phyloP scores from a whole-genome alignment of 2,888 invertebrate species.

The Nomada fabriciana region DNA sequence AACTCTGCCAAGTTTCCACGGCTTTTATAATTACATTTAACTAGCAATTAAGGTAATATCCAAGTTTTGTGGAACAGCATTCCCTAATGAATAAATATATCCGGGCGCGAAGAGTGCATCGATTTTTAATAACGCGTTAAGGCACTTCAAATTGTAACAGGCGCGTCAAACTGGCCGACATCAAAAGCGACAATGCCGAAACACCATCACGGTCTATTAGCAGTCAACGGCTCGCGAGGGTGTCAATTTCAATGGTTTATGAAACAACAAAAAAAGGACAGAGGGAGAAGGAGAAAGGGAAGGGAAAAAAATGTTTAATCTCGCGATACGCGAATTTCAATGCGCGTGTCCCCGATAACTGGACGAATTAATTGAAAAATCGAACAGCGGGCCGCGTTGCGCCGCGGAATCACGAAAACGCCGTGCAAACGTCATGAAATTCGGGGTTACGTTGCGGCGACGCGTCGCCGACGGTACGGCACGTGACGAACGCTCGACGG shows the following conservation, averaged over 20 bases:
- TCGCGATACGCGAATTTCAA: slow-evolving; percentile 23
- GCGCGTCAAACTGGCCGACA: neutral
- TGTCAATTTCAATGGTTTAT: slow-evolving; percentile 2
- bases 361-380: slow-evolving; percentile 63
- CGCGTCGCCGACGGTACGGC: slow-evolving; percentile 50
- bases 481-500: slow-evolving; percentile 49
- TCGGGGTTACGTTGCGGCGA: slow-evolving; percentile 55
- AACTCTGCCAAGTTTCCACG: neutral
- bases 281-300: too few relatives aligned
- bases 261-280: neutral
- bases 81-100: neutral
- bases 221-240: neutral
- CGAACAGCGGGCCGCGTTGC: slow-evolving; percentile 19
- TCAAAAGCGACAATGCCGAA: neutral
- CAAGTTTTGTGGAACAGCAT: too few relatives aligned
- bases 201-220: neutral
- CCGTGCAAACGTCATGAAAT: slow-evolving; percentile 50
- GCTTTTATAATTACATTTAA: too few relatives aligned
- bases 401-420: slow-evolving; percentile 35
- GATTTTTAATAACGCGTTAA: slow-evolving; percentile 11
- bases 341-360: slow-evolving; percentile 35
- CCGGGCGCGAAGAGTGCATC: neutral
- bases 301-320: slow-evolving; percentile 5
- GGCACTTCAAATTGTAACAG: neutral
- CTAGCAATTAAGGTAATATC: too few relatives aligned